A percentile compares a stretch with the other conserved stretches of the same genome.
Conservation (phyloP, 2,888 invertebrate genomes). For the Chrysolina oricalcia region DNA sequence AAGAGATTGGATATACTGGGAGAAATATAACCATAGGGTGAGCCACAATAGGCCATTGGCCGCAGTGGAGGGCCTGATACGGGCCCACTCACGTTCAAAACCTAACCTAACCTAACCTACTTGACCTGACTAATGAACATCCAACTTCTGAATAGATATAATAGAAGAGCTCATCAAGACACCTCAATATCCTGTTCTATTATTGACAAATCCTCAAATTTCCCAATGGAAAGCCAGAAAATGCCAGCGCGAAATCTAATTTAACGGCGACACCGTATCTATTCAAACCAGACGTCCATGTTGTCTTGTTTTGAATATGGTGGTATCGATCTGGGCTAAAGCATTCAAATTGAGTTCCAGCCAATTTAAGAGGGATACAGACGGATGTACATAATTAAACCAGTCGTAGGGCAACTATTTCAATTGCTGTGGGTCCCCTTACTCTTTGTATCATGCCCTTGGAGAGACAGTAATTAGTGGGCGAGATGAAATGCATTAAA, state of each 20-base stretch:
- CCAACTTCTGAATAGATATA: too few relatives aligned
- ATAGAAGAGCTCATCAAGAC: neutral
- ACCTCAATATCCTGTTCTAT: neutral
- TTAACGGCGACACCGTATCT: neutral
- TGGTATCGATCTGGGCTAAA: constrained; percentile 2
- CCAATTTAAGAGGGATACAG: constrained; percentile 43
- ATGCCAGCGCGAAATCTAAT: neutral
- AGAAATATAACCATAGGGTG: too few relatives aligned
- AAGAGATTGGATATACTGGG: too few relatives aligned
- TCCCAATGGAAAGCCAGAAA: neutral
- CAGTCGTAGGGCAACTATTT: constrained; percentile 32
- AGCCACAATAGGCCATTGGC: too few relatives aligned
- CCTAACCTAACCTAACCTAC: too few relatives aligned
- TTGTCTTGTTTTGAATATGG: constrained; percentile 7
- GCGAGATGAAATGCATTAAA: constrained; percentile 6
- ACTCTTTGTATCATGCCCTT: constrained; percentile 8
- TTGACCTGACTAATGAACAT: too few relatives aligned
- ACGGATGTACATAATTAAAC: constrained; percentile 48
- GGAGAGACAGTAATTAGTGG: constrained; percentile 18
- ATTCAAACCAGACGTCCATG: constrained; percentile 6
- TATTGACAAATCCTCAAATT: neutral
- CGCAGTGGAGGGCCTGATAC: too few relatives aligned
- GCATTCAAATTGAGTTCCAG: constrained; percentile 21
- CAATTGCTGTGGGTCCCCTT: constrained; percentile 23
- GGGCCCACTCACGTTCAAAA: too few relatives aligned